Base-by-base conservation (phyloP, 2,888 invertebrate species). In the Agrochola litura region DNA sequence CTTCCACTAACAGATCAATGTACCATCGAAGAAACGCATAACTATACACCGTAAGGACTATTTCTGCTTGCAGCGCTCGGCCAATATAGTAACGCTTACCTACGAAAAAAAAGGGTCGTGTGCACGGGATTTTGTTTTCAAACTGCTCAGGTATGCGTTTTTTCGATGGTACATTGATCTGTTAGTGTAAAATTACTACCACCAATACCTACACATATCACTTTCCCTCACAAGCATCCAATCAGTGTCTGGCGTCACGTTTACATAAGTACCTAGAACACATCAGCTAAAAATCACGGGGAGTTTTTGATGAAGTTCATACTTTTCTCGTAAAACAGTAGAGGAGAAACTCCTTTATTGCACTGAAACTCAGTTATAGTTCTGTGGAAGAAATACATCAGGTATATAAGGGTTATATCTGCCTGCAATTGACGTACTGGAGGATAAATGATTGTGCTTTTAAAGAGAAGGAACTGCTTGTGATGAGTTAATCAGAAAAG, bases 321-420 rank as follows among this genome's bases (percentile, higher is more conserved):
- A 77, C 30, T 77, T 71, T 71, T 64, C 52, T 77, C 58, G 58
- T 81, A 22, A 63, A 71, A 60, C 14, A 16, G 78, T 60, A 52
- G 56, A n/a, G 41, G 16, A 78, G 43, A 77, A 71, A 70, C n/a
- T 12, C 5, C 56, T 82, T 67, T 63, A 83, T 58, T 71, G n/a
- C 63, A 41, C 9, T 1, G 14, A 41, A 5, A 22, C 16, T 37
- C 3, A 43, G 19, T 22, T 14, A 37, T 41, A 58, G 64, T 76
- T 82, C 58, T 52, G 25, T 25, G 9, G 1, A 37, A 56, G n/a
- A 52, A 66, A 37, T 52, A 10, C 1, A 1, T 58, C 43, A 43
- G 63, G n/a, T 54, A 19, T 12, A 9, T 61, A 69, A 46, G 43
- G 61, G 60, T n/a, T 60, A 52, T n/a, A 12, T 68, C 0, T 43